Conservation (phyloP, 2,888 invertebrate genomes). For the Patella pellucida region DNA sequence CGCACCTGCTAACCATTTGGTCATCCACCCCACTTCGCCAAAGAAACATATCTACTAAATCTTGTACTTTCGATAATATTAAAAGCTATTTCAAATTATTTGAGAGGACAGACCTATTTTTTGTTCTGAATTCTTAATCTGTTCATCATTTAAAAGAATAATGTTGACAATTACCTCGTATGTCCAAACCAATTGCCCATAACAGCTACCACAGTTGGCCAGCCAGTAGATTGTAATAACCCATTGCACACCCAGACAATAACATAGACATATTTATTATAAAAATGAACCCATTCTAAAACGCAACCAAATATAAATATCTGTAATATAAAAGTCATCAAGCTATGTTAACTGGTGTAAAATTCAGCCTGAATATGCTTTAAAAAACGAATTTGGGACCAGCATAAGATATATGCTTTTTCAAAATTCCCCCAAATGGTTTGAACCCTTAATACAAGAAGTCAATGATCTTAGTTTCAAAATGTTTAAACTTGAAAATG, state of each 20-base stretch:
- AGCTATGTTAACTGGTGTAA: too few species aligned
- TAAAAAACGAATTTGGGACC: background rate
- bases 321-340: slow-evolving; percentile 34
- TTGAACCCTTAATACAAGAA: too few species aligned
- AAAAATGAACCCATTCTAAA: slow-evolving; percentile 71
- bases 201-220: slow-evolving; percentile 73
- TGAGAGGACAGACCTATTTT: background rate
- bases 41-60: too few species aligned
- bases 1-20: too few species aligned
- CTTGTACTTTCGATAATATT: too few species aligned
- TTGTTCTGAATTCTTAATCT: background rate
- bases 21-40: too few species aligned
- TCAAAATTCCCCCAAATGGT: too few species aligned
- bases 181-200: slow-evolving; percentile 74
- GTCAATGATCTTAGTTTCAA: too few species aligned
- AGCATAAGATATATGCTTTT: too few species aligned
- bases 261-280: slow-evolving; percentile 70
- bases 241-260: slow-evolving; percentile 72
- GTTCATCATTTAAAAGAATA: background rate
- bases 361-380: background rate
- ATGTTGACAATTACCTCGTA: slow-evolving; percentile 51
- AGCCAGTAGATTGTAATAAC: slow-evolving; percentile 73
- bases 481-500: too few species aligned
- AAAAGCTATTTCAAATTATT: too few species aligned
- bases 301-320: slow-evolving; percentile 72